Conservation (phyloP, 1,140 invertebrate genomes). For the Tenebrio molitor region DNA sequence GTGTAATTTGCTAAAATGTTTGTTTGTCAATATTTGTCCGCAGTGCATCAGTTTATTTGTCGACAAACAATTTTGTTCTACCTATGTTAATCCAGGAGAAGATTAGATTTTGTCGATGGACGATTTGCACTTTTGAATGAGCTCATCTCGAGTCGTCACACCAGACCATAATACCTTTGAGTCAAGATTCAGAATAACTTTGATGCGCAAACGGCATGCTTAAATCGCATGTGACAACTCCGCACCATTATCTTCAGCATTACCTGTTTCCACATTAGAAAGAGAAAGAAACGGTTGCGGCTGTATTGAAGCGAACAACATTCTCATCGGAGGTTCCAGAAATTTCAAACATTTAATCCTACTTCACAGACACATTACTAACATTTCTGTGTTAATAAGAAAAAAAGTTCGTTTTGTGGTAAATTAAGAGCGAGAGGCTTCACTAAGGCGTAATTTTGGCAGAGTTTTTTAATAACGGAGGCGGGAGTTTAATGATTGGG, state of each 20-base stretch:
- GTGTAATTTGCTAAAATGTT: no score
- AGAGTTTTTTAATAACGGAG: neutral
- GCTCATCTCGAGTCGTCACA: no score
- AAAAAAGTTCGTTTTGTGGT: neutral
- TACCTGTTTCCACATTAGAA: constrained; percentile 3
- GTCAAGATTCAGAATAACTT: constrained; percentile 33
- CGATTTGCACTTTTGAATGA: no score
- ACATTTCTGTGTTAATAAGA: constrained; percentile 12
- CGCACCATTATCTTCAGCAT: constrained; percentile 20
- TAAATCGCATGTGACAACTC: constrained; percentile 31
- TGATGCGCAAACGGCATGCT: constrained; percentile 27
- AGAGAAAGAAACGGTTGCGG: neutral
- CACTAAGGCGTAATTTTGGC: neutral
- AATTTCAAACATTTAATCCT: constrained; percentile 18
- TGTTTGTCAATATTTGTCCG: no score
- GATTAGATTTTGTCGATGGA: no score
- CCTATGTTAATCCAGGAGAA: no score
- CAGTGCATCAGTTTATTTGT: no score
- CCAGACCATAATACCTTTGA: neutral
- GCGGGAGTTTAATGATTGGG: constrained; percentile 3
- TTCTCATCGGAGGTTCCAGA: constrained; percentile 1
- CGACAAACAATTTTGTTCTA: no score
- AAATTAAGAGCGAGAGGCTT: neutral
- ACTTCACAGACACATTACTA: constrained; percentile 19
- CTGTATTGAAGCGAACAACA: neutral